Percentiles rank a stretch among this genome's conserved stretches.
Evolutionary conservation across 2,113 vertebrate species (phyloP).

Genomic region (Psettodes erumei): DNA sequence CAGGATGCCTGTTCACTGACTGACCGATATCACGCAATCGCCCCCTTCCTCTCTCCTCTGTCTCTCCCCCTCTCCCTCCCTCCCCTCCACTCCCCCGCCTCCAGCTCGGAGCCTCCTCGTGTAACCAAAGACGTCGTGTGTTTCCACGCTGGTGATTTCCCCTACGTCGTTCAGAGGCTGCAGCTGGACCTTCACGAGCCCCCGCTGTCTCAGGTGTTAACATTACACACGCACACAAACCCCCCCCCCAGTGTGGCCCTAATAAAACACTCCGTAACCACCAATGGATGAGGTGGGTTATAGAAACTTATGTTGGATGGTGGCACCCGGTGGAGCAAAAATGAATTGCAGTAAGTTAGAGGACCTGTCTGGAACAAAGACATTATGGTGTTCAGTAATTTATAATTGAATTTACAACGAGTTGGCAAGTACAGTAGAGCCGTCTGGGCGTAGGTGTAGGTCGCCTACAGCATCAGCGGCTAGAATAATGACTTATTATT

Average conservation of each 20-base stretch:
- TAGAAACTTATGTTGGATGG: conserved; percentile 27
- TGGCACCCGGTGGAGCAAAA: conserved; percentile 52
- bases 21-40: no score
- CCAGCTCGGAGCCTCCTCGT: conserved; percentile 91
- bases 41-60: no score
- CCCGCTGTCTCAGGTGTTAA: conserved; percentile 93
- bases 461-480: no score
- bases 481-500: no score
- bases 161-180: conserved; percentile 94
- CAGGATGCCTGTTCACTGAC: no score
- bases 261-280: not conserved
- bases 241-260: not conserved
- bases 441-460: no score
- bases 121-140: conserved; percentile 99
- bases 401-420: not conserved
- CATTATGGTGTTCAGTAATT: not conserved
- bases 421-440: not conserved
- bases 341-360: conserved; percentile 2
- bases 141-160: conserved; percentile 96
- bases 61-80: conserved; percentile 5
- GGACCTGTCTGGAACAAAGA: not conserved
- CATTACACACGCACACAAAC: conserved; percentile 12
- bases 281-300: not conserved
- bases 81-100: conserved; percentile 7
- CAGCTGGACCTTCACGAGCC: conserved; percentile 96